Evolutionary conservation across 2,888 invertebrate genomes (phyloP), one percentile per base, ranked within the genome.

Genomic region (Brachynemurus nebulosus): DNA sequence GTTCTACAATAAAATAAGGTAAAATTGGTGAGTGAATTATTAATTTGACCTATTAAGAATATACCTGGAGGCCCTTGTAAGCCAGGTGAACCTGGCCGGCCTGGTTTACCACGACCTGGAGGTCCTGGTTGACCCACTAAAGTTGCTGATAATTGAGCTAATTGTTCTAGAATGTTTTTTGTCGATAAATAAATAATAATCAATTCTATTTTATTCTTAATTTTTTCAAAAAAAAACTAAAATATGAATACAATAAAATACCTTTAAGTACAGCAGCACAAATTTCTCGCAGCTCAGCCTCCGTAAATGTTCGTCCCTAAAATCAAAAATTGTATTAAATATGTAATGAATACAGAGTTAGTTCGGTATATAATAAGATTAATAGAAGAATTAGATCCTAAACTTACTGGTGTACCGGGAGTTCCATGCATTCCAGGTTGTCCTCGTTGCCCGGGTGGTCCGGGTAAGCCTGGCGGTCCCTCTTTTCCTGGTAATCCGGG

Each of bases 231-330:
- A 11, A 38, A 14, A 38, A 19, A 14, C 23, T 7, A 23, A 23
- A 23, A 23, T 9, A 9, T 14, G 4, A 33, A 33, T 14, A 16
- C 21, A 36, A 20, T 19, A 11, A 46, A 55, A 59, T 65, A 86
- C 88, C 86, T 72, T 83, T 72, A 38, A 90, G 69, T 39, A 90
- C 75, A 40, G 77, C 74, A 53, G 80, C 76, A 59, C 89, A 89
- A 54, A 91, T 81, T 52, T 86, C 86, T 51, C 82, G 69, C 14
- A 91, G 72, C 63, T 88, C 86, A 4, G 69, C 67, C 60, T 86
- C 86, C 0, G 76, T 70, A 50, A 78, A 71, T 53, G 75, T 75
- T 49, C 74, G 68, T 8, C 71, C 69, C 82, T 83, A 60, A 44
- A 69, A 67, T 48, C n/a, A n/a, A n/a, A n/a, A n/a, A n/a, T n/a